A percentile compares a stretch with the other conserved stretches of the same genome.
phyloP scores from a whole-genome alignment of 2,797 vertebrate genomes.

The Xiphophorus birchmanni region DNA sequence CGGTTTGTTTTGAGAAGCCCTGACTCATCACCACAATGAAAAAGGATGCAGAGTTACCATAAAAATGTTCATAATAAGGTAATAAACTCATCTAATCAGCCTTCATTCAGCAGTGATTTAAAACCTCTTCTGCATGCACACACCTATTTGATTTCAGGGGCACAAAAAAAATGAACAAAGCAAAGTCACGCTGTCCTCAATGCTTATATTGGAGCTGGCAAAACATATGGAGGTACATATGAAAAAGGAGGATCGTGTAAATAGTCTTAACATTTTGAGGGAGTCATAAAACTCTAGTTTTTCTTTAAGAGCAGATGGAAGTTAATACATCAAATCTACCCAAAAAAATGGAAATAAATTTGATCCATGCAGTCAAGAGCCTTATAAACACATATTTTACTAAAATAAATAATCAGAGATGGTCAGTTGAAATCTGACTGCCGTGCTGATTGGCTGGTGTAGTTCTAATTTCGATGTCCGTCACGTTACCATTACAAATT shows the following conservation, averaged over 20 bases:
- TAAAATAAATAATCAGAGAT: neutral
- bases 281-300: neutral
- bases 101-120: neutral
- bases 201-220: neutral
- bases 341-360: neutral
- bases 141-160: neutral
- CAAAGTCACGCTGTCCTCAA: neutral
- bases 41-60: neutral
- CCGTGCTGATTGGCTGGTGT: neutral
- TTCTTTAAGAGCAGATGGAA: neutral
- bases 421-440: neutral
- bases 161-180: neutral
- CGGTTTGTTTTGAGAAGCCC: neutral
- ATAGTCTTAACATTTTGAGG: neutral
- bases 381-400: neutral
- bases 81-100: neutral
- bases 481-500: neutral
- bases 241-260: neutral
- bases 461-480: neutral
- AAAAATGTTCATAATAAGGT: neutral
- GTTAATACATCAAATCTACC: neutral
- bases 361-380: neutral
- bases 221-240: neutral
- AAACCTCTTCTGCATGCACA: neutral
- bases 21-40: neutral